These are phyloP conservation scores for Vireo altiloquus DNA, from an alignment of 2,113 vertebrate genomes.

Conservation along the genomic window DNA sequence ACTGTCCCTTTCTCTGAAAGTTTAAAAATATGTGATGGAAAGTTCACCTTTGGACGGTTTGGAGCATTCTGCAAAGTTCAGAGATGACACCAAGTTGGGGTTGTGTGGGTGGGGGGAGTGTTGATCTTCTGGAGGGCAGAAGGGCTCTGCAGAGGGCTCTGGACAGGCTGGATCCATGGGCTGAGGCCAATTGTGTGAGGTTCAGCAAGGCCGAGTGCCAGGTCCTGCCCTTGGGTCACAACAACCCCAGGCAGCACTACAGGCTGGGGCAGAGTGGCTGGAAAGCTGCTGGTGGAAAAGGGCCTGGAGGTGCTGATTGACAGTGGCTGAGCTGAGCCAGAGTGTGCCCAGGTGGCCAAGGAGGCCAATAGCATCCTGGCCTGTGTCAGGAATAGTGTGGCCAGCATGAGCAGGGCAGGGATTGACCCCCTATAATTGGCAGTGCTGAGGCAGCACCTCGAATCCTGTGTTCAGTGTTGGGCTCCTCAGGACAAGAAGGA, in stretches of 20 bases:
- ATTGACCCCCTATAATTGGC: fast-evolving
- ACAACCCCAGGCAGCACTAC: fast-evolving
- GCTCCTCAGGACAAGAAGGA: not conserved
- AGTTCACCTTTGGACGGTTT: not conserved
- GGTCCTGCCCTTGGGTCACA: not conserved
- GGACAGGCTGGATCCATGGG: not conserved
- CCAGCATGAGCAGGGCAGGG: not conserved
- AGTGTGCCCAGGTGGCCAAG: not conserved
- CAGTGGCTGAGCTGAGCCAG: not conserved
- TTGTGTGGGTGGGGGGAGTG: not conserved
- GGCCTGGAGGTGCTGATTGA: not conserved
- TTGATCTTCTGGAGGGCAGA: not conserved
- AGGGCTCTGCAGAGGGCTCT: not conserved
- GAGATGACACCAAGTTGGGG: not conserved
- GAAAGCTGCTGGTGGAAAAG: not conserved
- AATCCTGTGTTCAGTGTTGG: not conserved
- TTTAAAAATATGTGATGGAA: not conserved
- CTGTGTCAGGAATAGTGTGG: fast-evolving
- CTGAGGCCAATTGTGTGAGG: not conserved
- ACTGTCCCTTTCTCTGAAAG: not conserved
- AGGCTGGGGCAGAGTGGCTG: not conserved
- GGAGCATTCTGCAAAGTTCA: not conserved
- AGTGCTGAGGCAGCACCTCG: fast-evolving
- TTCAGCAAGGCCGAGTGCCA: fast-evolving
- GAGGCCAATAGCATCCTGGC: not conserved